Evolutionary conservation across 2,113 vertebrate species (phyloP), one percentile per base, ranked within the genome.

Genomic region (Smithornis capensis): DNA sequence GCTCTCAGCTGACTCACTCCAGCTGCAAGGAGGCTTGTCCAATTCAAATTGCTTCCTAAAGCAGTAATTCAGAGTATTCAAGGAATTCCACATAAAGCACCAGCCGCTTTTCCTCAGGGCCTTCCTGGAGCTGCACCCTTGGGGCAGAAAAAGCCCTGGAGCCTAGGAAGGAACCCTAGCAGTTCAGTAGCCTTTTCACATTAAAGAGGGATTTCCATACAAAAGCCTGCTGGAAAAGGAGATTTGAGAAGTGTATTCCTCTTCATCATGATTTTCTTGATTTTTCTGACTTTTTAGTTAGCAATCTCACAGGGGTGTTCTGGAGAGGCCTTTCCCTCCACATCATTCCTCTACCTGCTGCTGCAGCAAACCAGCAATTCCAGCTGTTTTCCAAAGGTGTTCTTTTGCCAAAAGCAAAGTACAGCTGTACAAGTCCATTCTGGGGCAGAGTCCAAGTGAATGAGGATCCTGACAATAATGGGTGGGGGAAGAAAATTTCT

Each of bases 131-230:
- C 70, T 64, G 37, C 47, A n/a, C 37, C 77, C 60, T 47, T 38
- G 37, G 22, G 40, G 31, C 65, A 83, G 49, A 68, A 94, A 71
- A 69, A 77, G 63, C 65, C 74, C 89, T 49, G 64, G 35, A 88
- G 45, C 42, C 27, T 23, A 38, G 63, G 70, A 93, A 70, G 45
- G 76, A 50, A 56, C 17, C 17, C 24, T 4, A 1, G 85, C 76
- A 90, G 92, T 96, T 96, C 96, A 96, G 95, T 96, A 97, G 94
- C 93, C 95, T 92, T 96, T 94, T 65, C 42, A 92, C 57, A 93
- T 96, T 93, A 97, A 95, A 95, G 92, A 78, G 94, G 49, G 94
- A 97, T 88, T 97, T 97, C 94, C 94, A 96, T 96, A 95, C 90
- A 94, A 86, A 83, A 85, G 63, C 56, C 68, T 70, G 11, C 35